These are phyloP conservation scores for Oenanthe melanoleuca DNA, from an alignment of 2,113 vertebrate species.

Conservation along the genomic window DNA sequence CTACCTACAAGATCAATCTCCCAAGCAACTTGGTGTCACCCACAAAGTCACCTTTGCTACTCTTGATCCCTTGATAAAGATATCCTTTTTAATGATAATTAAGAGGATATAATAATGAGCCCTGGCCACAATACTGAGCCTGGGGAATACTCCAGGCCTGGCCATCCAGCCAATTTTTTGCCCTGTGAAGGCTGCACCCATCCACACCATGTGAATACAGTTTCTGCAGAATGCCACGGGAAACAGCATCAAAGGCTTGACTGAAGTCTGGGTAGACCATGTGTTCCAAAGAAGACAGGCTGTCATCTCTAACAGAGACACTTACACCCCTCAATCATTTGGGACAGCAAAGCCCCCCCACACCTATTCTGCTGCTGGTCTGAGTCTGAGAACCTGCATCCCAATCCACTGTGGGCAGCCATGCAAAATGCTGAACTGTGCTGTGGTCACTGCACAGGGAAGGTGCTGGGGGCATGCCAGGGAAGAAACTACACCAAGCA, in stretches of 20 bases:
- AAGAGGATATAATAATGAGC: not conserved
- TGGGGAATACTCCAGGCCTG: not conserved
- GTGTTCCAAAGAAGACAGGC: not conserved
- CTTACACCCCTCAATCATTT: not conserved
- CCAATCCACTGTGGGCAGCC: fast-evolving
- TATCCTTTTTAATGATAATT: not conserved
- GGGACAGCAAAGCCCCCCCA: not conserved
- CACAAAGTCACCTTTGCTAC: not conserved
- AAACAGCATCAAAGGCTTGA: not conserved
- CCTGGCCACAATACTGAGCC: not conserved
- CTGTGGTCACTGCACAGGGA: not conserved
- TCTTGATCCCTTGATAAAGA: not conserved
- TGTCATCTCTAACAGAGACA: not conserved
- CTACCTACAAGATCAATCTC: not conserved
- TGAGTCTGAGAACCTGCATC: not conserved
- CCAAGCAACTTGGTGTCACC: not conserved
- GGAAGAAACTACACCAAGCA: not conserved
- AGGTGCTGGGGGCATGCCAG: not conserved
- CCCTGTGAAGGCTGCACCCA: not conserved
- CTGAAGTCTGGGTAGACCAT: not conserved
- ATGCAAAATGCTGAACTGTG: not conserved
- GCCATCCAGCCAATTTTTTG: not conserved
- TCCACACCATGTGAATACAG: not conserved
- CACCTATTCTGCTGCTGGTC: not conserved
- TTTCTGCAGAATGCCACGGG: not conserved